Conservation (phyloP, 2,113 vertebrate genomes). For the Capreolus pygargus region DNA sequence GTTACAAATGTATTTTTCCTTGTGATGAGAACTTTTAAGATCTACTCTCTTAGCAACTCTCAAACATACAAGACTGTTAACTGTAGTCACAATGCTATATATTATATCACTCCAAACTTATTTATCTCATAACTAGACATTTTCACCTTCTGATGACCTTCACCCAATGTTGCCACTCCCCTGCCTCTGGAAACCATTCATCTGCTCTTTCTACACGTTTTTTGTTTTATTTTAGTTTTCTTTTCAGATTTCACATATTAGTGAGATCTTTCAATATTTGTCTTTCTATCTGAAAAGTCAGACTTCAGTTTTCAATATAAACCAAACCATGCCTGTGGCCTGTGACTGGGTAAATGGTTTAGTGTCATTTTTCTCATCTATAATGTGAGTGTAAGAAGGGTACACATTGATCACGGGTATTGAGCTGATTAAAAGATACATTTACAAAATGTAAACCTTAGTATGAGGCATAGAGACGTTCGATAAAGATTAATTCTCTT, state of each 20-base stretch:
- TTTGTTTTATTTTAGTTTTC: background rate
- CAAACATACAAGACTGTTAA: background rate
- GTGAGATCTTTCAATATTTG: background rate
- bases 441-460: background rate
- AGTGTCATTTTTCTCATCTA: background rate
- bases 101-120: background rate
- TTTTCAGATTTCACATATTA: background rate
- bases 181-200: background rate
- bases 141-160: background rate
- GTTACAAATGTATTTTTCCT: background rate
- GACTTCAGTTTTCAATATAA: background rate
- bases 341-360: background rate
- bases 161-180: background rate
- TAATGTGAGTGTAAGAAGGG: background rate
- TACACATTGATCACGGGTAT: background rate
- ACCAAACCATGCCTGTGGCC: background rate
- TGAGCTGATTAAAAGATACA: background rate
- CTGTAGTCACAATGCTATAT: background rate
- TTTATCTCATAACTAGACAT: background rate
- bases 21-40: background rate
- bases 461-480: background rate
- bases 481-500: background rate
- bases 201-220: background rate
- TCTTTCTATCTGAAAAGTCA: background rate
- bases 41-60: background rate